A percentile compares a stretch with the other conserved stretches of the same genome.
Evolutionary conservation across 2,888 invertebrate genomes (phyloP).

Genomic region (Charanyca ferruginea): DNA sequence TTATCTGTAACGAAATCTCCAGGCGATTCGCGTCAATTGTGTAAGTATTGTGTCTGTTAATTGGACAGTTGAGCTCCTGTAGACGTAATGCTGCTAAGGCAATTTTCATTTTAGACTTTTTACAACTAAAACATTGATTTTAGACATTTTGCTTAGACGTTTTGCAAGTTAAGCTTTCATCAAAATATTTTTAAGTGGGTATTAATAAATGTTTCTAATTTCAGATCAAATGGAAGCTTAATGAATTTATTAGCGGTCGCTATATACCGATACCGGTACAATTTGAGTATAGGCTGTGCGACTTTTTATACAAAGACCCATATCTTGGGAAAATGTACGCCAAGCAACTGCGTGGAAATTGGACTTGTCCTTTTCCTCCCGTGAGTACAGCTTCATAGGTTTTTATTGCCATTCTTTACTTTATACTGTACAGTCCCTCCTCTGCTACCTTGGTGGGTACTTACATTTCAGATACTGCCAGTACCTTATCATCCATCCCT

Average conservation of each 20-base stretch:
- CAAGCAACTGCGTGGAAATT: slow-evolving; percentile 36
- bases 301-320: slow-evolving; percentile 43
- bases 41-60: no score
- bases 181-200: no score
- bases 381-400: slow-evolving; percentile 19
- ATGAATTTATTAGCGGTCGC: slow-evolving; percentile 40
- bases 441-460: background rate
- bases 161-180: no score
- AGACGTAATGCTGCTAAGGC: no score
- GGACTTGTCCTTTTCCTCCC: slow-evolving; percentile 44
- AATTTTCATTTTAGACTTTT: no score
- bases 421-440: background rate
- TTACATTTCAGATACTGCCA: no score
- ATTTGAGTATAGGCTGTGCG: slow-evolving; percentile 46
- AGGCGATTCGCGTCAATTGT: no score
- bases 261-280: slow-evolving; percentile 24
- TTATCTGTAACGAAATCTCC: no score
- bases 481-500: no score
- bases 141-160: no score
- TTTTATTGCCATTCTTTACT: background rate
- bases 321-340: slow-evolving; percentile 43
- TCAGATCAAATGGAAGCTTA: slow-evolving; percentile 42
- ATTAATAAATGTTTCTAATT: slow-evolving; percentile 3
- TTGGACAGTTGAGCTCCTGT: no score
- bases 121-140: no score